These are phyloP conservation scores for Odontesthes bonariensis DNA, from an alignment of 2,113 vertebrate species.

Conservation along the genomic window DNA sequence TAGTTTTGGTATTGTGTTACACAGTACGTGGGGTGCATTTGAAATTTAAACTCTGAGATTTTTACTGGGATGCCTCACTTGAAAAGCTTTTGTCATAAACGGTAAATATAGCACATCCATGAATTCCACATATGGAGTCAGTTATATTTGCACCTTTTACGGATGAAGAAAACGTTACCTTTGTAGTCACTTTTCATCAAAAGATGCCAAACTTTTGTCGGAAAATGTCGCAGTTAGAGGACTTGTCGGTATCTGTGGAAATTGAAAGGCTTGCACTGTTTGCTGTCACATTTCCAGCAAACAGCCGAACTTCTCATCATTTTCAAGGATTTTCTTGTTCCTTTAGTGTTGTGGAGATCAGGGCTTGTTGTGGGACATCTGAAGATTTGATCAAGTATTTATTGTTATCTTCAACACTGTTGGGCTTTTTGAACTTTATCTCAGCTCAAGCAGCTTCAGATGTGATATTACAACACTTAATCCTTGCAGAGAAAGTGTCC, in stretches of 20 bases:
- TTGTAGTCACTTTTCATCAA: conserved; percentile 28
- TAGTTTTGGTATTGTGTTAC: conserved; percentile 56
- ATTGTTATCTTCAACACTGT: too few relatives aligned
- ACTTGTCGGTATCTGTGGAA: conserved; percentile 22
- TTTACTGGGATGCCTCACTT: conserved; percentile 32
- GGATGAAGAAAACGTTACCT: conserved; percentile 9
- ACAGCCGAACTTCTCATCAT: conserved; percentile 17
- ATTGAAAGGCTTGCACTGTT: conserved; percentile 17
- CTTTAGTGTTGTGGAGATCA: conserved; percentile 5
- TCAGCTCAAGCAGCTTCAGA: too few relatives aligned
- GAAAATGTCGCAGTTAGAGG: conserved; percentile 14
- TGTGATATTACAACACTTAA: not conserved
- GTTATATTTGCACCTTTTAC: not conserved
- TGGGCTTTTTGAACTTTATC: too few relatives aligned
- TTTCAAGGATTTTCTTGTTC: not conserved
- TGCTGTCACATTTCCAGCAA: conserved; percentile 31
- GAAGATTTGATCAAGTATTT: not conserved
- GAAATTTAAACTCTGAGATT: conserved; percentile 51
- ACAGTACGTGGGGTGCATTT: conserved; percentile 35
- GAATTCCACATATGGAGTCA: not conserved
- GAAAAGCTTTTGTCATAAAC: conserved; percentile 52
- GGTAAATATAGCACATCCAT: conserved; percentile 21
- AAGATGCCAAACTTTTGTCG: conserved; percentile 15
- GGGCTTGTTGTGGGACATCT: not conserved
- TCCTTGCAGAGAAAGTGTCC: not conserved